Evolutionary conservation across 2,113 vertebrate genomes (phyloP), one percentile per base, ranked within the genome.

Genomic region (Corythornis cristatus): DNA sequence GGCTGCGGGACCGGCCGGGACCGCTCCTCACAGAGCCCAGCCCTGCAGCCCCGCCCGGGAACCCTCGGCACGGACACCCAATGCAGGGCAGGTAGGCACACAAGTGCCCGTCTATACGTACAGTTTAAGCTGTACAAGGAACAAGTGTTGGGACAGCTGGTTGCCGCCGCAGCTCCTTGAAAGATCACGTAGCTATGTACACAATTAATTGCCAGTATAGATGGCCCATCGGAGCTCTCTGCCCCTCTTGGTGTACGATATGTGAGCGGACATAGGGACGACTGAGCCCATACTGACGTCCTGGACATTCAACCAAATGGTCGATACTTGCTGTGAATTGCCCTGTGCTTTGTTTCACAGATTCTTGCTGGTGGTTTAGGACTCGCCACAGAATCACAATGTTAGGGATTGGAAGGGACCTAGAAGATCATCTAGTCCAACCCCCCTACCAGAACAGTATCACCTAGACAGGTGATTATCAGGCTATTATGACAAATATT

Each of bases 81-180:
- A 2, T 1, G 10, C 40, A 35, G 26, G 13, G 3, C 3, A 29
- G 42, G 20, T 4, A 5, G 18, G 10, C 9, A 20, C 10, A 1
- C 3, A 5, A 65, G 8, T 33, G 29, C 35, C 18, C 16, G 6
- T 60, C 58, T 50, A 5, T 26, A n/a, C 5, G 0, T 37, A 18
- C 28, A 26, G 26, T 14, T 62, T 13, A 31, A 40, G 9, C 31
- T 45, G 33, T 33, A 33, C 5, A 35, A 42, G 57, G 53, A 70
- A 20, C 15, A 4, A 25, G 26, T 3, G 29, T 71, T 71, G 23
- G 15, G 51, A 12, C 18, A 37, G 29, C 45, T 65, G 57, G 11
- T 46, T 75, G n/a, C 45, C 3, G 2, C 66, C 40, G 46, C 1
- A 26, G 23, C 46, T 66, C 33, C 2, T 61, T 65, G 43, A 40